A percentile compares a stretch with the other conserved stretches of the same genome.
Evolutionary conservation across 2,888 invertebrate genomes (phyloP).

Genomic region (Colostygia pectinataria): DNA sequence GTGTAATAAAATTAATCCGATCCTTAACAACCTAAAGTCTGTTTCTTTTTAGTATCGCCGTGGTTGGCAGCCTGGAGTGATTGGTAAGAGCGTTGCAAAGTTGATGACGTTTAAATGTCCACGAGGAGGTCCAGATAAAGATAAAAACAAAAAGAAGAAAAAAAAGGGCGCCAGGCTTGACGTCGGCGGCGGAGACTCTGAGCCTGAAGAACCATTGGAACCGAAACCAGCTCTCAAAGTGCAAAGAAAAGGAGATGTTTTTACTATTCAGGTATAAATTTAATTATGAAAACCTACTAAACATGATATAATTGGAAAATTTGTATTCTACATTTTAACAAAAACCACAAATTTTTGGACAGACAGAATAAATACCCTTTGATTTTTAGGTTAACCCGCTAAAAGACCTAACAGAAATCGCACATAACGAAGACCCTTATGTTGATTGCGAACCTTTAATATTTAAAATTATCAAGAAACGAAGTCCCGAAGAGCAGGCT

Average conservation of each 20-base stretch:
- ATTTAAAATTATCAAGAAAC: constrained; percentile 85
- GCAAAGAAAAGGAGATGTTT: constrained; percentile 85
- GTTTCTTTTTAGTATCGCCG: constrained; percentile 57
- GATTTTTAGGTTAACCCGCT: constrained; percentile 82
- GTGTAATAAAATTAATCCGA: too few relatives aligned
- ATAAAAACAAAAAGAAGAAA: constrained; percentile 70
- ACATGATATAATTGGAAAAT: too few relatives aligned
- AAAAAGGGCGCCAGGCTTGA: constrained; percentile 53
- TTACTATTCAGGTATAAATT: constrained; percentile 80
- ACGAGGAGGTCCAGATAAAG: constrained; percentile 61
- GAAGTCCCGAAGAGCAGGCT: constrained; percentile 78
- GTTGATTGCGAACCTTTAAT: constrained; percentile 86
- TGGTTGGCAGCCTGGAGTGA: constrained; percentile 83
- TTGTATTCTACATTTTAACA: too few relatives aligned
- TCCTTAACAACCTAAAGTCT: not conserved
- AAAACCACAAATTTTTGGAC: too few relatives aligned
- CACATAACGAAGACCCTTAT: constrained; percentile 85
- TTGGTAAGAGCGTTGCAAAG: constrained; percentile 77
- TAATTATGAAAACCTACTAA: too few relatives aligned
- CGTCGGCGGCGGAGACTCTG: constrained; percentile 67
- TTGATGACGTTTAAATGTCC: constrained; percentile 71
- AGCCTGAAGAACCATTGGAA: constrained; percentile 73
- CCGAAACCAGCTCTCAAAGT: constrained; percentile 85
- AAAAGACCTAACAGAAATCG: constrained; percentile 83
- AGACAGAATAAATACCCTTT: not conserved